A percentile compares a stretch with the other conserved stretches of the same genome.
Conservation (phyloP, 2,888 invertebrate species). For the Agrypnus murinus region DNA sequence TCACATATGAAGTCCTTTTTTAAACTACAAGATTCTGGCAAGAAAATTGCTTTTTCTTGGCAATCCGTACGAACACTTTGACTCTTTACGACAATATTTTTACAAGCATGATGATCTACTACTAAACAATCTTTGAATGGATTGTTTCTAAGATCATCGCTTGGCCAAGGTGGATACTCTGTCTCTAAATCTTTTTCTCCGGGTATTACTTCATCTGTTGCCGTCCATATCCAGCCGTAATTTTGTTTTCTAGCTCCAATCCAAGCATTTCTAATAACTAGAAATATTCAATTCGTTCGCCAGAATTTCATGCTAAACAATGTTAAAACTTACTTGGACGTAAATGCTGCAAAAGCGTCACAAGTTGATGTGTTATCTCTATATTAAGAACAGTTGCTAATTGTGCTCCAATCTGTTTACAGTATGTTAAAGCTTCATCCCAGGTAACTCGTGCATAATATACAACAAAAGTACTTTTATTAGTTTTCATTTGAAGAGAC, state of each 20-base stretch:
- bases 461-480: conserved; percentile 69
- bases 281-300: too few species aligned
- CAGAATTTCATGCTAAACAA: too few species aligned
- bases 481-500: conserved; percentile 51
- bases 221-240: conserved; percentile 10
- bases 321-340: neutral
- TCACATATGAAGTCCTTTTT: conserved; percentile 21
- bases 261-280: conserved; percentile 27
- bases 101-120: conserved; percentile 16
- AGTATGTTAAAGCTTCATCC: conserved; percentile 73
- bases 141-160: neutral
- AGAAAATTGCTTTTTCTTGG: conserved; percentile 2
- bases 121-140: conserved; percentile 2
- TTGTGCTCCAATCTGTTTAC: conserved; percentile 71
- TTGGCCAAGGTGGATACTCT: conserved; percentile 16
- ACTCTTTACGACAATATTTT: neutral
- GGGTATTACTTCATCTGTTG: conserved; percentile 2
- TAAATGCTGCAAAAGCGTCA: conserved; percentile 58
- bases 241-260: conserved; percentile 54
- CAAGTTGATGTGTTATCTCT: conserved; percentile 59
- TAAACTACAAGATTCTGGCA: neutral
- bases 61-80: neutral
- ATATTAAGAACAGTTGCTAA: conserved; percentile 71
- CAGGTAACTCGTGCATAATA: conserved; percentile 72
- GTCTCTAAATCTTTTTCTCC: neutral